Evolutionary conservation across 2,113 vertebrate species (phyloP).

Genomic region (Nesoenas mayeri): DNA sequence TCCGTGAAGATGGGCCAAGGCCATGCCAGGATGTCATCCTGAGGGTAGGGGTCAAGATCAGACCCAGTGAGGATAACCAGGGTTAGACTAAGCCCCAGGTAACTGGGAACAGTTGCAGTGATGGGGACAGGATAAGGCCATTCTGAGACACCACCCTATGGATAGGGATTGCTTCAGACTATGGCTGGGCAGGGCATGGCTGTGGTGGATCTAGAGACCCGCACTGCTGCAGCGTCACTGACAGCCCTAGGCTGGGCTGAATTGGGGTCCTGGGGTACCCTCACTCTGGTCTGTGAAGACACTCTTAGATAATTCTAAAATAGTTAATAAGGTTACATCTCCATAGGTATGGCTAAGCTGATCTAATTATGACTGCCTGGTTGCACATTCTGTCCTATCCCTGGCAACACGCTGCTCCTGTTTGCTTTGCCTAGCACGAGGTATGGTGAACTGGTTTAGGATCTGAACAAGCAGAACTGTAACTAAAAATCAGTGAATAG

Average conservation of each 20-base stretch:
- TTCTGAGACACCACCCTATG: background rate
- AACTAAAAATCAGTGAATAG: background rate
- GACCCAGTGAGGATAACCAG: background rate
- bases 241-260: background rate
- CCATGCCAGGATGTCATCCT: background rate
- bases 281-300: background rate
- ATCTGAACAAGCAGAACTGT: background rate
- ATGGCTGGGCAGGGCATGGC: background rate
- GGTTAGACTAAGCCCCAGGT: background rate
- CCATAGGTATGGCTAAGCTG: background rate
- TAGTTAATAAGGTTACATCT: background rate
- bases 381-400: background rate
- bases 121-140: background rate
- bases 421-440: background rate
- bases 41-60: background rate
- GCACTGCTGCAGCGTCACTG: background rate
- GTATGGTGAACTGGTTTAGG: background rate
- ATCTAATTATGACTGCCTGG: background rate
- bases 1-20: rapidly evolving
- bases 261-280: background rate
- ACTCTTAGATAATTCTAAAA: background rate
- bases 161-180: rapidly evolving
- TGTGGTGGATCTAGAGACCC: no score
- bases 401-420: background rate
- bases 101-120: background rate